Conservation (phyloP, 30 jellyfish, hydroid and myxozoan species). For the Aurelia coerulea region DNA sequence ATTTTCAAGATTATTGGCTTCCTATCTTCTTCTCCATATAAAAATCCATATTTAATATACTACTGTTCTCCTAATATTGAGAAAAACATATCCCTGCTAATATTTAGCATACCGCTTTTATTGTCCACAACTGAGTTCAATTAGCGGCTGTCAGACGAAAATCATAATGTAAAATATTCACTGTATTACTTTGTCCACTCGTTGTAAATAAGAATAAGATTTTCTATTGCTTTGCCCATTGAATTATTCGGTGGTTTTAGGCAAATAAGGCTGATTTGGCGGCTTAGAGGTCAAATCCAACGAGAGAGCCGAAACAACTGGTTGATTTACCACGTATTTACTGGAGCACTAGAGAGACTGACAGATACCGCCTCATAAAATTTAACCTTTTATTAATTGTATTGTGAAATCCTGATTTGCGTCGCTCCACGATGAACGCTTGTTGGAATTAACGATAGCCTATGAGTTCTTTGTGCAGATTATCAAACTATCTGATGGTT, state of each 20-base stretch:
- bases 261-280: slow-evolving; percentile 7
- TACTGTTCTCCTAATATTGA: slow-evolving; percentile 25
- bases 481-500: background rate
- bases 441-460: slow-evolving; percentile 17
- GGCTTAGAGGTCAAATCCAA: slow-evolving; percentile 27
- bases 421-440: background rate
- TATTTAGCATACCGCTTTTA: slow-evolving; percentile 36
- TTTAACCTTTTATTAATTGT: background rate
- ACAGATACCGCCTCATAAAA: too few relatives aligned
- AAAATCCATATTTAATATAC: slow-evolving; percentile 26
- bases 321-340: slow-evolving; percentile 6
- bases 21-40: slow-evolving; percentile 21
- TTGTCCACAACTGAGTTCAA: slow-evolving; percentile 16
- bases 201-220: background rate
- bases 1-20: slow-evolving; percentile 7
- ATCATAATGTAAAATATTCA: slow-evolving; percentile 13
- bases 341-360: background rate
- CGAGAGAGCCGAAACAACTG: slow-evolving; percentile 8
- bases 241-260: background rate
- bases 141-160: slow-evolving; percentile 47
- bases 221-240: slow-evolving; percentile 4
- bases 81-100: slow-evolving; percentile 41
- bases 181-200: slow-evolving; percentile 35
- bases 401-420: slow-evolving; percentile 1
- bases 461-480: slow-evolving; percentile 1